phyloP scores from a whole-genome alignment of 2,113 vertebrate genomes.

The Verasper variegatus region DNA sequence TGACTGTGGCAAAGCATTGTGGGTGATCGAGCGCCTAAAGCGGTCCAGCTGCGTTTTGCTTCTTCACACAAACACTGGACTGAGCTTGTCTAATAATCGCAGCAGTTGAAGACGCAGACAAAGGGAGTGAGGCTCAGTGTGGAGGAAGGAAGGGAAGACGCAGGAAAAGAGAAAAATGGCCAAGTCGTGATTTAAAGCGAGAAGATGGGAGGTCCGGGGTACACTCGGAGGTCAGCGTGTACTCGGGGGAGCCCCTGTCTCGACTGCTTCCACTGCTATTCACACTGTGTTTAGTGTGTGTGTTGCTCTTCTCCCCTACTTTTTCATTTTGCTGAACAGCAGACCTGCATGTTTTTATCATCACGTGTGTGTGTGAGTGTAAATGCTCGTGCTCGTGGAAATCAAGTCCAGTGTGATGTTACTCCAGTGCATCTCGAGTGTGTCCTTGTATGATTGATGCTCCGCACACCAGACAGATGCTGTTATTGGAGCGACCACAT shows the following conservation, averaged over 20 bases:
- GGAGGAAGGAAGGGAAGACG: constrained; percentile 10
- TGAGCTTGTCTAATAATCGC: constrained; percentile 40
- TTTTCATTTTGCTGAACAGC: not conserved
- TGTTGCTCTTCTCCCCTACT: constrained; percentile 40
- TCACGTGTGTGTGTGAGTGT: not conserved
- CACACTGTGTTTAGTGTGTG: constrained; percentile 25
- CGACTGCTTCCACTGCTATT: constrained; percentile 30
- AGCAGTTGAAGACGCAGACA: constrained; percentile 32
- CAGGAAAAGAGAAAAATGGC: constrained; percentile 37
- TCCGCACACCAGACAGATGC: constrained; percentile 21
- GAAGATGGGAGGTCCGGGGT: constrained; percentile 67
- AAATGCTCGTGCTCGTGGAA: not conserved
- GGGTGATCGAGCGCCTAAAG: not conserved
- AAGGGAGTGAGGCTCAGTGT: not conserved
- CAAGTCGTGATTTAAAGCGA: constrained; percentile 61
- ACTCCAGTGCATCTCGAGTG: constrained; percentile 14
- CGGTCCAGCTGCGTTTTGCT: constrained; percentile 59
- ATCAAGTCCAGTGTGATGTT: constrained; percentile 18
- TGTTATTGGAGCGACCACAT: constrained; percentile 22
- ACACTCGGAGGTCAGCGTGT: constrained; percentile 69
- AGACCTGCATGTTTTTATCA: not conserved
- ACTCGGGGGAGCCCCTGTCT: constrained; percentile 61
- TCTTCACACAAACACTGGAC: constrained; percentile 27
- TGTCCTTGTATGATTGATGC: constrained; percentile 46
- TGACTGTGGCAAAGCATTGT: not conserved